Evolutionary conservation across 30 jellyfish, hydroid and myxozoan species (phyloP), one percentile per base, ranked within the genome.

Genomic region (Sanderia malayensis): DNA sequence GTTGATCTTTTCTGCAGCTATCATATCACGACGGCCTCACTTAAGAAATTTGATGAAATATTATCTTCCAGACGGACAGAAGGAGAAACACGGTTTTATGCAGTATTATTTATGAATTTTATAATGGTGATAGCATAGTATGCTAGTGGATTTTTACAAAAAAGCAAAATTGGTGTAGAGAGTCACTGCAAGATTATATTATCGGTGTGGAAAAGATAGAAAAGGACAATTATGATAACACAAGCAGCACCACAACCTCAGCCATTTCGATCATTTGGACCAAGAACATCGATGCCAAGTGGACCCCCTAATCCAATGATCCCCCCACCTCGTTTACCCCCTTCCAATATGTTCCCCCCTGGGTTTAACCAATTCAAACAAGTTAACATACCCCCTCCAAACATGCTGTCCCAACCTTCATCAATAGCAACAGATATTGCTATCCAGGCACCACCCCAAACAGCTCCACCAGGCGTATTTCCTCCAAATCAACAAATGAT

Each of bases 371-470:
- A 76, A 52, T 76, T 59, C 61, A 76, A 76, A 58, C 87, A 76
- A 20, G 52, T 76, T 27, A 76, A 76, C 44, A 75, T 76, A 8
- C 87, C 87, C 17, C 87, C 87, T 1, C 87, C 87, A 17, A 76
- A 76, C 57, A 44, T 76, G 63, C 32, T 76, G 61, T 80, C 87
- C 53, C n/a, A n/a, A n/a, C 87, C 87, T 0, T 69, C 80, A n/a
- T 26, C 87, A 7, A 47, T 76, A 17, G 60, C 25, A 0, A 74
- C 67, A 13, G 79, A 75, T 2, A 22, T 23, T 15, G 59, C 21
- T 26, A 72, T 31, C 18, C 74, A 45, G 73, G 47, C 13, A 7
- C 37, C 34, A 58, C 75, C 75, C 19, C n/a, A n/a, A n/a, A n/a
- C n/a, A n/a, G 60, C 21, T 26, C 8, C 46, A 44, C 68, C 52